phyloP scores from a whole-genome alignment of 2,797 vertebrate species.

The Sebastolobus altivelis region DNA sequence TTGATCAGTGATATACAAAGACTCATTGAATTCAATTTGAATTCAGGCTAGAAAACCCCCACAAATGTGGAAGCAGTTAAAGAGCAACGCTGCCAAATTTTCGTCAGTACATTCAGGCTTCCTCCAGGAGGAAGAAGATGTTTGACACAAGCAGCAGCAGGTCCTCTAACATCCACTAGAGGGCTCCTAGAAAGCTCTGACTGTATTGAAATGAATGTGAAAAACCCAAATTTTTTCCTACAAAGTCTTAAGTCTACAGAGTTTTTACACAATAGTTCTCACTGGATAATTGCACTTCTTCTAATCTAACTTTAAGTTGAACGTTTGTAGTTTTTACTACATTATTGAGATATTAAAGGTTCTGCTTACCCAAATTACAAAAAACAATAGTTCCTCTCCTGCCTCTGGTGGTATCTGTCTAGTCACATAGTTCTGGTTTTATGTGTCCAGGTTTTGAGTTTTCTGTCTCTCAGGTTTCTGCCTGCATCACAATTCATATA shows the following conservation, averaged over 20 bases:
- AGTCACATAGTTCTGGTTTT: background rate
- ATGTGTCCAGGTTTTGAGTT: background rate
- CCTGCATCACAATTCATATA: background rate
- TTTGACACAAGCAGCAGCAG: background rate
- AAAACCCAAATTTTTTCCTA: background rate
- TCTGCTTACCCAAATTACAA: background rate
- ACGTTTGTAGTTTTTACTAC: too few species aligned
- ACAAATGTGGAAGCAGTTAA: background rate
- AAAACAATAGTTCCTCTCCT: background rate
- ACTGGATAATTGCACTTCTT: background rate
- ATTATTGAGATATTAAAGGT: too few species aligned
- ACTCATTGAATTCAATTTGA: slow-evolving; percentile 1
- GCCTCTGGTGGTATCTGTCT: background rate
- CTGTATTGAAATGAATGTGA: background rate
- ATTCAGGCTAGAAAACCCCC: slow-evolving; percentile 26
- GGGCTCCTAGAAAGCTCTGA: background rate
- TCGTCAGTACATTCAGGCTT: background rate
- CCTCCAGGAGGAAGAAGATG: background rate
- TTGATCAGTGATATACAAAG: slow-evolving; percentile 36
- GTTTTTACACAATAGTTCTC: background rate
- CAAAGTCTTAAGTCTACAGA: background rate
- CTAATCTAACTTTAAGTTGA: background rate
- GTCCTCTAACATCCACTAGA: slow-evolving; percentile 6
- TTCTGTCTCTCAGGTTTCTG: background rate
- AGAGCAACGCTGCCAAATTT: background rate